Evolutionary conservation across 2,797 vertebrate species (phyloP).

Genomic region (Florisuga fusca): DNA sequence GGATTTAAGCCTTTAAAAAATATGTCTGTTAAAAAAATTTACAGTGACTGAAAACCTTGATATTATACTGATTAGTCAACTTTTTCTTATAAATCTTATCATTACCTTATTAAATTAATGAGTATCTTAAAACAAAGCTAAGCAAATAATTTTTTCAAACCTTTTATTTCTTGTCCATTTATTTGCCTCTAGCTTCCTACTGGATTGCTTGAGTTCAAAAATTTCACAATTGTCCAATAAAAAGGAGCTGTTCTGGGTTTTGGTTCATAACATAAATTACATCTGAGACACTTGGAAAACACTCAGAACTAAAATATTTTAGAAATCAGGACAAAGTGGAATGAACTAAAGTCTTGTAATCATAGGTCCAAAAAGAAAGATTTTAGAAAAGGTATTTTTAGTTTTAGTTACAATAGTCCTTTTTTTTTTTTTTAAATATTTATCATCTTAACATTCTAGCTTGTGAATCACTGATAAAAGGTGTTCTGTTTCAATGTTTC

Average conservation of each 20-base stretch:
- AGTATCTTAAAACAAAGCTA: neutral
- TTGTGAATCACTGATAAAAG: neutral
- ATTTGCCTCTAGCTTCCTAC: neutral
- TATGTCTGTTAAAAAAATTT: neutral
- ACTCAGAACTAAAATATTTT: neutral
- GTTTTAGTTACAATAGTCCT: accelerated
- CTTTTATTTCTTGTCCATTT: neutral
- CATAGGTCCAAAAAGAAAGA: neutral
- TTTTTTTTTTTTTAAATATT: neutral
- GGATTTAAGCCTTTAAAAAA: neutral
- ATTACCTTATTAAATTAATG: neutral
- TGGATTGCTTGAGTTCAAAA: neutral
- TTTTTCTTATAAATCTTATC: neutral
- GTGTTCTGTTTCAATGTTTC: neutral
- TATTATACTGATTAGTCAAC: neutral
- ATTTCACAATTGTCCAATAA: neutral
- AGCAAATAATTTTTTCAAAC: neutral
- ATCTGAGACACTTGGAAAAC: neutral
- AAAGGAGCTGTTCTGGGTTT: neutral
- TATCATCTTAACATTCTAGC: neutral
- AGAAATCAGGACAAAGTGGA: neutral
- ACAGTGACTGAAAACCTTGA: neutral
- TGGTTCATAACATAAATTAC: neutral
- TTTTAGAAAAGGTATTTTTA: neutral
- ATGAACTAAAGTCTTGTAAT: neutral